These are phyloP conservation scores for Penelope pileata DNA, from an alignment of 2,113 vertebrate species.

Conservation along the genomic window DNA sequence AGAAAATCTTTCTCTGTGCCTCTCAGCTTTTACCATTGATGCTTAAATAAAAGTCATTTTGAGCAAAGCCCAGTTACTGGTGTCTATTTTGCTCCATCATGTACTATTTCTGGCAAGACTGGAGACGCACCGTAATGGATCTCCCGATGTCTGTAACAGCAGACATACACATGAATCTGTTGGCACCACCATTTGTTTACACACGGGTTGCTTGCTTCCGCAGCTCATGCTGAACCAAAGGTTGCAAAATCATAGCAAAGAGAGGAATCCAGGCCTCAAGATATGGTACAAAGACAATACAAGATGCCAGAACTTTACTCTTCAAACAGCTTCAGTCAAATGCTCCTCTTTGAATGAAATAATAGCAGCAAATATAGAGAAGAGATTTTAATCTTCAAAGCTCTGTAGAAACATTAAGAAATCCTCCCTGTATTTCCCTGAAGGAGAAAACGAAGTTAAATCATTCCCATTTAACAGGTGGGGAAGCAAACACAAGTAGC, in stretches of 20 bases:
- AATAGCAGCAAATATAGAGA: slow-evolving; percentile 26
- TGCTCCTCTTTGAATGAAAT: slow-evolving; percentile 34
- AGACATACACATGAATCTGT: neutral
- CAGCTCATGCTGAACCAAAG: neutral
- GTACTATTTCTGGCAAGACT: neutral
- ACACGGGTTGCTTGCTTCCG: neutral
- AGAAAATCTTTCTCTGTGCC: neutral
- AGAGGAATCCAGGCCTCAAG: slow-evolving; percentile 16
- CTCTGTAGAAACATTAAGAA: slow-evolving; percentile 42
- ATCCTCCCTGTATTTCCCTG: slow-evolving; percentile 12
- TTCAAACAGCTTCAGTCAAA: slow-evolving; percentile 42
- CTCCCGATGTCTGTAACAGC: neutral
- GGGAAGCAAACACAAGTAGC: neutral
- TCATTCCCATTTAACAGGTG: slow-evolving; percentile 46
- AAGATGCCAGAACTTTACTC: slow-evolving; percentile 22
- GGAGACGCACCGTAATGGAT: neutral
- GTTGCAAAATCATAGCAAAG: neutral
- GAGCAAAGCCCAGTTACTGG: neutral
- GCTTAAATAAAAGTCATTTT: neutral
- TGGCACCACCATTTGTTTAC: neutral
- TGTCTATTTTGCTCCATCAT: neutral
- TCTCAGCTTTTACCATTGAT: neutral
- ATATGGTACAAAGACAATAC: slow-evolving; percentile 21
- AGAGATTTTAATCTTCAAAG: slow-evolving; percentile 70
- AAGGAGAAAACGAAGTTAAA: slow-evolving; percentile 61